A percentile compares a stretch with the other conserved stretches of the same genome.
Evolutionary conservation across 2,797 vertebrate species (phyloP).

Genomic region (Brachyrhaphis roseni): DNA sequence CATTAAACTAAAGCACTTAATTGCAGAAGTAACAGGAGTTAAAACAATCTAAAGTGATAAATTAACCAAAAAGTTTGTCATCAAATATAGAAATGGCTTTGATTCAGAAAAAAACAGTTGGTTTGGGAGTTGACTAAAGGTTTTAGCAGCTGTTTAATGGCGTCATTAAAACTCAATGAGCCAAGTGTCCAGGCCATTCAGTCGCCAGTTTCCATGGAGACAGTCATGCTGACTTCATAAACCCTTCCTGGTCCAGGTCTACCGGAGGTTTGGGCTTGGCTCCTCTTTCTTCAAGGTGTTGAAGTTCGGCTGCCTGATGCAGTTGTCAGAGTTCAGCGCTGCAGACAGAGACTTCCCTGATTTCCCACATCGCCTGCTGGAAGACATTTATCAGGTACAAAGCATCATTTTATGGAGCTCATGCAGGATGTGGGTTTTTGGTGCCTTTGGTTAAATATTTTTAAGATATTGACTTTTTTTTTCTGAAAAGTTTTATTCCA

Average conservation of each 20-base stretch:
- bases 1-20: background rate
- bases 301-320: slow-evolving; percentile 70
- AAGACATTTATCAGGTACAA: slow-evolving; percentile 76
- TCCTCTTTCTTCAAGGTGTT: slow-evolving; percentile 78
- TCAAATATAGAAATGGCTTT: background rate
- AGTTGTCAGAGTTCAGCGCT: slow-evolving; percentile 58
- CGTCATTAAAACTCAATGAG: slow-evolving; percentile 11
- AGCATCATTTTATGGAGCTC: background rate
- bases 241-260: slow-evolving; percentile 61
- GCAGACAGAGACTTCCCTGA: slow-evolving; percentile 64
- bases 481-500: background rate
- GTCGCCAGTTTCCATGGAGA: slow-evolving; percentile 28
- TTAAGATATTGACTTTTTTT: background rate
- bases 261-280: slow-evolving; percentile 74
- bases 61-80: background rate
- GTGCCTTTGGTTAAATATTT: background rate
- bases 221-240: background rate
- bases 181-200: slow-evolving; percentile 6
- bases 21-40: background rate
- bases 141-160: slow-evolving; percentile 40
- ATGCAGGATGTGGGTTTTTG: background rate
- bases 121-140: background rate
- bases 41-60: background rate
- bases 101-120: slow-evolving; percentile 7
- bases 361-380: slow-evolving; percentile 60